Base-by-base conservation (phyloP, 2,113 vertebrate species). In the Syngnathoides biaculeatus region DNA sequence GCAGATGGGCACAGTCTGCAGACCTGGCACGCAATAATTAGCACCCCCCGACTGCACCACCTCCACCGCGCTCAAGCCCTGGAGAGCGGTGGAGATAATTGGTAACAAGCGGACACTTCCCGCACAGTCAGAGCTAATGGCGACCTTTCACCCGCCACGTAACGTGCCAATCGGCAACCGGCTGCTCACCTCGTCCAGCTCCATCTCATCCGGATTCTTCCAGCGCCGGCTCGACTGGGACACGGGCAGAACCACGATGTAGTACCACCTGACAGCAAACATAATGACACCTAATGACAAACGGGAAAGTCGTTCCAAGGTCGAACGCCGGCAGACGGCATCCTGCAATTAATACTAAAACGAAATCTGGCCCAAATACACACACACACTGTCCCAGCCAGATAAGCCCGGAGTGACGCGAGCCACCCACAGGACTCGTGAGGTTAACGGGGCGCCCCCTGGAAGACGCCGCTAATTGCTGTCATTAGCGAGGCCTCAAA, bases 191-290 rank as follows among this genome's bases (percentile, higher is more conserved):
- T 97, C 94, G 2, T 98, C 95, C 87, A 99, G 90, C 83, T 98
- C 94, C 90, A 99, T 94, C 73, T 98, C 95, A 64, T 99, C 96
- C 0, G 97, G 96, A 0, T 92, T 96, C 79, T 90, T 92, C 95
- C 94, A 94, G 9, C 74, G 91, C 0, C 81, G 86, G 0, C 87
- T 48, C 12, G 90, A 89, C 48, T 80, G 75, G 68, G 95, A 94
- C 0, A 93, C 85, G 30, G 95, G 95, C 68, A 99, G 93, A 66
- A 99, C 95, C 78, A 97, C 94, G 0, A 99, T 94, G 87, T 96
- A 99, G 89, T 96, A 99, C 93, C 95, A 98, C 89, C 97, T 99
- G 88, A 57, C n/a, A 42, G 26, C 12, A 42, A 24, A 24, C 5
- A 15, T 5, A 8, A 22, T 61, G 19, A 17, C 8, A 39, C 39